phyloP scores from a whole-genome alignment of 2,797 vertebrate genomes.

The Megalops cyprinoides region DNA sequence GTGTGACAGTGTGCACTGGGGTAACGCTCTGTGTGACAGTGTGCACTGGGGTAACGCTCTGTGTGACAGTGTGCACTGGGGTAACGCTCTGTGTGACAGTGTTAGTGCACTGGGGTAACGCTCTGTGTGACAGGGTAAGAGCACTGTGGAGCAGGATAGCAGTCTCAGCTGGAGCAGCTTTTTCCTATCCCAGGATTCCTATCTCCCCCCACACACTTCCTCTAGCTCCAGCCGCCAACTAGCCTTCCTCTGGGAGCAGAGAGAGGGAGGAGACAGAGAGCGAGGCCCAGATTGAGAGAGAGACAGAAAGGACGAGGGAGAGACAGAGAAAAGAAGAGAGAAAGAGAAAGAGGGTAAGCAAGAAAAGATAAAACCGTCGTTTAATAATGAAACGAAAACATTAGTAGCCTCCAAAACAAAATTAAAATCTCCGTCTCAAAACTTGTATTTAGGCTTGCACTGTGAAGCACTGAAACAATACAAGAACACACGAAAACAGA shows the following conservation, averaged over 20 bases:
- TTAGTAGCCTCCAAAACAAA: background rate
- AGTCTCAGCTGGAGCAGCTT: slow-evolving; percentile 50
- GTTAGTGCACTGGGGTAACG: background rate
- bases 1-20: no score
- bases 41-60: background rate
- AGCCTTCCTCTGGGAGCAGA: slow-evolving; percentile 51
- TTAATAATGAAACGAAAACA: background rate
- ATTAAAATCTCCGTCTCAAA: no score
- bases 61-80: background rate
- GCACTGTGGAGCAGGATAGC: background rate
- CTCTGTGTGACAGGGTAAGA: background rate
- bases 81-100: no score
- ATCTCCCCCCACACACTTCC: slow-evolving; percentile 69
- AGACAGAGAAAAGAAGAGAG: background rate
- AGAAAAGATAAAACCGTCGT: background rate
- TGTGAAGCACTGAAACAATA: background rate
- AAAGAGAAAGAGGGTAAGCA: background rate
- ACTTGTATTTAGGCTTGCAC: background rate
- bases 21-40: no score
- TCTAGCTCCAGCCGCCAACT: slow-evolving; percentile 55
- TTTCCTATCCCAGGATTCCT: slow-evolving; percentile 69
- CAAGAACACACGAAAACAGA: no score
- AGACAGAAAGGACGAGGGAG: background rate
- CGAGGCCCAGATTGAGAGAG: background rate
- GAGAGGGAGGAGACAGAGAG: background rate